Percentiles rank a stretch among this genome's conserved stretches.
phyloP scores from a whole-genome alignment of 1,140 invertebrate genomes.

The Drosophila pachea region DNA sequence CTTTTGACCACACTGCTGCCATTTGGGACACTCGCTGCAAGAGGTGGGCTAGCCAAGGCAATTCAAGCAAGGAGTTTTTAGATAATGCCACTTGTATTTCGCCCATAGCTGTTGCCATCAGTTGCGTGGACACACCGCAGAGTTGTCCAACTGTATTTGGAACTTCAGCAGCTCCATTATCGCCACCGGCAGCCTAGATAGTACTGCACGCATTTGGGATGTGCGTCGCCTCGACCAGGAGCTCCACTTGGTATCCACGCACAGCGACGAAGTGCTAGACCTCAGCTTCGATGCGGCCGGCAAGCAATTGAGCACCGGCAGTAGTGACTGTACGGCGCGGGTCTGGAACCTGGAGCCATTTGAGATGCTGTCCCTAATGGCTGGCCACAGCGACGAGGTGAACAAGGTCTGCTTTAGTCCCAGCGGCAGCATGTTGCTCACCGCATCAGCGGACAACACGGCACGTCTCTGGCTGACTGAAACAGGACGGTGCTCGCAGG shows the following conservation, averaged over 20 bases:
- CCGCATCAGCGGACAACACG: conserved; percentile 86
- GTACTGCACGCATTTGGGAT: conserved; percentile 89
- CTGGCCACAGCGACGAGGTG: conserved; percentile 87
- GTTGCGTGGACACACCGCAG: conserved; percentile 84
- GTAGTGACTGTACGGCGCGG: conserved; percentile 85
- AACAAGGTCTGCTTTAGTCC: conserved; percentile 91
- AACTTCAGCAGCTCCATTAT: conserved; percentile 86
- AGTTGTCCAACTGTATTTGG: conserved; percentile 87
- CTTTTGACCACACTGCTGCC: conserved; percentile 87
- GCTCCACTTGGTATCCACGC: conserved; percentile 82
- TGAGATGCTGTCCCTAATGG: conserved; percentile 82
- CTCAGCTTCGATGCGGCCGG: conserved; percentile 87
- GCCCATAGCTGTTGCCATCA: conserved; percentile 81
- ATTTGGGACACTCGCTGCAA: conserved; percentile 87
- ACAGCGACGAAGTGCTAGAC: conserved; percentile 88
- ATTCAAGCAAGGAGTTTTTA: not conserved
- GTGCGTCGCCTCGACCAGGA: conserved; percentile 80
- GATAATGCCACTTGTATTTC: not conserved
- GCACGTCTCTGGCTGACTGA: conserved; percentile 87
- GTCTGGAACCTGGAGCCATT: conserved; percentile 83
- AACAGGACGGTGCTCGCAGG: conserved; percentile 84
- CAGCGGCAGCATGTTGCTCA: conserved; percentile 84
- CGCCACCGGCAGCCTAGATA: conserved; percentile 86
- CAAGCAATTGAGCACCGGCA: conserved; percentile 85
- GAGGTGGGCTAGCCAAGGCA: conserved; percentile 80